Percentiles rank a stretch among this genome's conserved stretches.
phyloP scores from a whole-genome alignment of 23 tunicate species.

The Aplidium turbinatum region DNA sequence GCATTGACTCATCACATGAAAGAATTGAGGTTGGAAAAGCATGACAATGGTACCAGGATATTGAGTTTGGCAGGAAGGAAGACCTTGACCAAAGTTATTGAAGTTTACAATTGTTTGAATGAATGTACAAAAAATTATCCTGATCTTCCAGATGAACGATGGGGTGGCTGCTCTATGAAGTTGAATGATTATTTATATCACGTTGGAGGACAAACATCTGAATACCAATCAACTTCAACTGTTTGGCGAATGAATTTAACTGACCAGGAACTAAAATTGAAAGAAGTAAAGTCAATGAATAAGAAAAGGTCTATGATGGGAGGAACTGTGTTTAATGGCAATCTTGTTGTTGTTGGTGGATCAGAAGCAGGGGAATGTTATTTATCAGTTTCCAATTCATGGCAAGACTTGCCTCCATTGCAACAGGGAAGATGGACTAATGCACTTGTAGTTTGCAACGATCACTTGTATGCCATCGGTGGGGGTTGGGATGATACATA shows the following conservation, averaged over 20 bases:
- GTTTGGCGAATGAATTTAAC: not conserved
- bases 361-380: conserved; percentile 1
- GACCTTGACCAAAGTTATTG: too few relatives aligned
- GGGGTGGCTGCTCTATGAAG: too few relatives aligned
- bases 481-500: too few relatives aligned
- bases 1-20: not conserved
- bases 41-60: too few relatives aligned
- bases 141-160: too few relatives aligned
- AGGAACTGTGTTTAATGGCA: not conserved
- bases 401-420: not conserved
- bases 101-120: too few relatives aligned
- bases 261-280: not conserved
- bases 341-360: not conserved
- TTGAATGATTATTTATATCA: too few relatives aligned
- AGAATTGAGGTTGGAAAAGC: too few relatives aligned
- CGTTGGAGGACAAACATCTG: too few relatives aligned
- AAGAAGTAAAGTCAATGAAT: conserved; percentile 7
- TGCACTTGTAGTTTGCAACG: not conserved
- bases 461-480: not conserved
- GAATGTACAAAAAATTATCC: too few relatives aligned
- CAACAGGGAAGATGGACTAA: not conserved
- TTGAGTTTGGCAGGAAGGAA: too few relatives aligned
- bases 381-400: not conserved
- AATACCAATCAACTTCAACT: too few relatives aligned
- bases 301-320: not conserved